These are phyloP conservation scores for Sebastes miniatus DNA, from an alignment of 2,797 vertebrate species.

Conservation along the genomic window DNA sequence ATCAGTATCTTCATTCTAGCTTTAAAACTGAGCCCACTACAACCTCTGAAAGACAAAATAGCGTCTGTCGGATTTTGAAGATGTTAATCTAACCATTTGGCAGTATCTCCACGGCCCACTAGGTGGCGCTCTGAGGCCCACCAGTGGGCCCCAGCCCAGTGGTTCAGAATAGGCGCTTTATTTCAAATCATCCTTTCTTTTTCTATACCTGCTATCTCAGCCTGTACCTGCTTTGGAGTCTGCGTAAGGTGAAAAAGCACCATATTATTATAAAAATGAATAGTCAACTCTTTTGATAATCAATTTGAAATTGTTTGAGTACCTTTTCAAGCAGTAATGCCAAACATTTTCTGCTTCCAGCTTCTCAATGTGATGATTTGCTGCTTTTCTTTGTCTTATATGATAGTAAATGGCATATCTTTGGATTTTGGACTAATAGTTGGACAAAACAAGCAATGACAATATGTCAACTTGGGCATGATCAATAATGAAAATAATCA, in stretches of 20 bases:
- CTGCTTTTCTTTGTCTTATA: background rate
- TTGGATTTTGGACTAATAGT: background rate
- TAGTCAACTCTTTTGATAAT: background rate
- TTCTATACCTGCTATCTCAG: background rate
- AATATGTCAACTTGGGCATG: background rate
- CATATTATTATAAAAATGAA: background rate
- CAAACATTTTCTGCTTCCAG: background rate
- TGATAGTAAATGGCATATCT: background rate
- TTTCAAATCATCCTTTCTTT: background rate
- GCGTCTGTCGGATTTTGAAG: no score
- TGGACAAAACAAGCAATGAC: background rate
- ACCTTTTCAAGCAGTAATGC: background rate
- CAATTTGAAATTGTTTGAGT: no score
- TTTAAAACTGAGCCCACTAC: no score
- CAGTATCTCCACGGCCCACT: rapidly evolving
- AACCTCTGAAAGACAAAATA: no score
- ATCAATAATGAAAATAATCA: background rate
- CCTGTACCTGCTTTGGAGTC: background rate
- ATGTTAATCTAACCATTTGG: no score
- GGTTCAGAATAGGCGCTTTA: no score
- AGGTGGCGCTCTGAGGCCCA: no score
- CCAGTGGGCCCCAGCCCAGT: no score
- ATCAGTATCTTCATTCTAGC: no score
- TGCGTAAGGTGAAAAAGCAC: background rate
- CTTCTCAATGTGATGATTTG: background rate